phyloP scores from a whole-genome alignment of 2,797 vertebrate species.

The Falco cherrug region DNA sequence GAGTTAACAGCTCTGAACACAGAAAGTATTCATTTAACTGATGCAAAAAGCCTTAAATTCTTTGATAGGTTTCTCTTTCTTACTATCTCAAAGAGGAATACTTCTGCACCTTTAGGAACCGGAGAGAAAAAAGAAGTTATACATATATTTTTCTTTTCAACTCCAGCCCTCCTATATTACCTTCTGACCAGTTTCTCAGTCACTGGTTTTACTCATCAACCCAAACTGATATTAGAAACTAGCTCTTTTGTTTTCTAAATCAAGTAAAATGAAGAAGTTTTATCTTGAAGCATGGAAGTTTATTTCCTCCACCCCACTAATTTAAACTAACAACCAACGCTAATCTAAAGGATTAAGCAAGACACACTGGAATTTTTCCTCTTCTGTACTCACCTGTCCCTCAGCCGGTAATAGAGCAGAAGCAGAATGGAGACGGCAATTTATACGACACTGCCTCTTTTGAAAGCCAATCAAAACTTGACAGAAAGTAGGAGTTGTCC shows the following conservation, averaged over 20 bases:
- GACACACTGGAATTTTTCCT: background rate
- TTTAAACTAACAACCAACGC: background rate
- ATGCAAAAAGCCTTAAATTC: background rate
- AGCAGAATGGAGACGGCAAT: background rate
- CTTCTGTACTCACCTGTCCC: slow-evolving; percentile 50
- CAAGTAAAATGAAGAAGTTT: background rate
- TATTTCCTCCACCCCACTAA: background rate
- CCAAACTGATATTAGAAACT: background rate
- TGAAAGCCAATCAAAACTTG: slow-evolving; percentile 62
- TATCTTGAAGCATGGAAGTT: background rate
- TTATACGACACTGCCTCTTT: slow-evolving; percentile 75
- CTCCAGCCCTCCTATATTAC: rapidly evolving
- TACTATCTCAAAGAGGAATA: background rate
- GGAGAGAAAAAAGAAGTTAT: background rate
- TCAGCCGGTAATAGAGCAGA: background rate
- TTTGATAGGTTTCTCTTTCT: background rate
- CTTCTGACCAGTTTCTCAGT: background rate
- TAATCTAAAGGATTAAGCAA: background rate
- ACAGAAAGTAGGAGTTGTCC: slow-evolving; percentile 67
- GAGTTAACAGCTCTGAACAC: background rate
- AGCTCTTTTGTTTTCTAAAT: background rate
- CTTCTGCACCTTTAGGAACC: background rate
- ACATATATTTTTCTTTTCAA: background rate
- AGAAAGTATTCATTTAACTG: background rate
- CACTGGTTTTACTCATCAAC: background rate